Evolutionary conservation across 2,888 invertebrate genomes (phyloP).

Genomic region (Timema cristinae): DNA sequence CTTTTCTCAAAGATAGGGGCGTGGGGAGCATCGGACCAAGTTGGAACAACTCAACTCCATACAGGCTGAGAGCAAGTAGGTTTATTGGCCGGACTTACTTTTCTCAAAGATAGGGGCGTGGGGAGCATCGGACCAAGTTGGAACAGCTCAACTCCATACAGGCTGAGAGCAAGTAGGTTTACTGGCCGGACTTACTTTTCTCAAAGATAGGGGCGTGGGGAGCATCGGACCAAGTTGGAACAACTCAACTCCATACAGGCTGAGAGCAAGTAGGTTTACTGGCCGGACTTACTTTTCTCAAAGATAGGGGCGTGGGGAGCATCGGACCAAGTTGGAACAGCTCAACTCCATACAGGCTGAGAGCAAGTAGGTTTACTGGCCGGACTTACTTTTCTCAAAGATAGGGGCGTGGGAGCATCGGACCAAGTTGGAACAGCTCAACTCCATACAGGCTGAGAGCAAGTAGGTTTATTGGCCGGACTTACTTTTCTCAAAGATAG

Average conservation of each 20-base stretch:
- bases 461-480: constrained; percentile 37
- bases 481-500: too few relatives aligned
- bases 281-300: too few relatives aligned
- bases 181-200: neutral
- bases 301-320: constrained; percentile 83
- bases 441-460: constrained; percentile 72
- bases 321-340: constrained; percentile 83
- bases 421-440: constrained; percentile 82
- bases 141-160: constrained; percentile 86
- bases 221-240: constrained; percentile 84
- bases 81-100: neutral
- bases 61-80: constrained; percentile 59
- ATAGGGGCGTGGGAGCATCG: constrained; percentile 90
- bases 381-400: too few relatives aligned
- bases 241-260: constrained; percentile 82
- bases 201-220: constrained; percentile 72
- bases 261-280: constrained; percentile 49
- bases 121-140: constrained; percentile 81
- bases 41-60: constrained; percentile 86
- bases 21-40: constrained; percentile 75
- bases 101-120: too few relatives aligned
- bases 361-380: constrained; percentile 41
- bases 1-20: too few relatives aligned
- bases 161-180: constrained; percentile 53
- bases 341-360: constrained; percentile 79